Percentiles rank a stretch among this genome's conserved stretches.
Evolutionary conservation across 1,140 invertebrate species (phyloP).

Genomic region (Coelopa frigida): DNA sequence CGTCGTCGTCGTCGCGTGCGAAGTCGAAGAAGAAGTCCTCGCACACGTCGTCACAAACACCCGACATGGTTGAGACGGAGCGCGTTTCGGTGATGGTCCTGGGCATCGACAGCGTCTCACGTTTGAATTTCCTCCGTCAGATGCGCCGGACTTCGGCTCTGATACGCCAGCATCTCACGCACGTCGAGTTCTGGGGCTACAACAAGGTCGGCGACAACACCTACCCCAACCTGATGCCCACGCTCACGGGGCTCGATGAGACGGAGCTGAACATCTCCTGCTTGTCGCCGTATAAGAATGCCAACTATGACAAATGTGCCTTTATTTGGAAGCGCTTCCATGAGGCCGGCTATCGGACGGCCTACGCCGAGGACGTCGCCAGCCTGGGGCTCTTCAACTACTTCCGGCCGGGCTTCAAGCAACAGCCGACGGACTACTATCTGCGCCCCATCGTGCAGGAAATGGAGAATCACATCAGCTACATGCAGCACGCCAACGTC

Average conservation of each 20-base stretch:
- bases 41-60: too few species aligned
- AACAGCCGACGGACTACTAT: conserved; percentile 77
- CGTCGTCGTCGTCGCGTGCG: too few species aligned
- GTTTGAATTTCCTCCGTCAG: conserved; percentile 74
- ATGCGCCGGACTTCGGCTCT: conserved; percentile 64
- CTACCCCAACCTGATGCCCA: conserved; percentile 70
- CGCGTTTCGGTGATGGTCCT: conserved; percentile 64
- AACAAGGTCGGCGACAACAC: conserved; percentile 81
- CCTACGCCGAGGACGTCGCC: conserved; percentile 69
- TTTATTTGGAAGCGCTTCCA: conserved; percentile 76
- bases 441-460: conserved; percentile 62
- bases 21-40: too few species aligned
- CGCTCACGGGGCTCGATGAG: conserved; percentile 59
- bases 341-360: conserved; percentile 63
- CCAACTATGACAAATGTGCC: conserved; percentile 59
- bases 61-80: too few species aligned
- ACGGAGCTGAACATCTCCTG: conserved; percentile 56
- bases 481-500: conserved; percentile 44
- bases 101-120: conserved; percentile 80
- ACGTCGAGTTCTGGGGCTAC: conserved; percentile 67
- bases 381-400: conserved; percentile 72
- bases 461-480: conserved; percentile 47
- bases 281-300: conserved; percentile 41
- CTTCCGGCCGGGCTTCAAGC: conserved; percentile 63
- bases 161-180: conserved; percentile 52